A percentile compares a stretch with the other conserved stretches of the same genome.
Evolutionary conservation across 2,888 invertebrate species (phyloP).

Genomic region (Trilocha varians): DNA sequence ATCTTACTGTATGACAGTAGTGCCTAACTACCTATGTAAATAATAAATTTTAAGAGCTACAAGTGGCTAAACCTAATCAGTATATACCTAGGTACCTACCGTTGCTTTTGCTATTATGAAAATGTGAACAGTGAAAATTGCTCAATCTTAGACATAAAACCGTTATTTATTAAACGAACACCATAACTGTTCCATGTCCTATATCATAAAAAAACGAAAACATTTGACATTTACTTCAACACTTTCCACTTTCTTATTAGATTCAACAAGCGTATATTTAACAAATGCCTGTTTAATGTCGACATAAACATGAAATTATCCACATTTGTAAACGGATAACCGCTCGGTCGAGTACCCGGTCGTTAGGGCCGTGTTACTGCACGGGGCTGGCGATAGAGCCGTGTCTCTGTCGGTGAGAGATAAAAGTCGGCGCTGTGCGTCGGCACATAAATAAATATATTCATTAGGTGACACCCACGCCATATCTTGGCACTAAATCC

Average conservation of each 20-base stretch:
- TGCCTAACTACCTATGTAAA: no score
- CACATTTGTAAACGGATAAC: constrained; percentile 9
- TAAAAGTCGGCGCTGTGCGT: constrained; percentile 46
- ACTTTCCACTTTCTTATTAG: constrained; percentile 17
- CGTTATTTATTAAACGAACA: no score
- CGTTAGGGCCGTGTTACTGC: constrained; percentile 15
- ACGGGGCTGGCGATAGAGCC: constrained; percentile 28
- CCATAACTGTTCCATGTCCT: no score
- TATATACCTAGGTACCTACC: no score
- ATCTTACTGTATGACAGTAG: no score
- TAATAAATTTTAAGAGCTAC: no score
- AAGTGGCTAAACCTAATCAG: no score
- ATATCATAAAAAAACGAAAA: constrained; percentile 8
- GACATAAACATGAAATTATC: constrained; percentile 6
- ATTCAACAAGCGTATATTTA: constrained; percentile 8
- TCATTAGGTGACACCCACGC: constrained; percentile 72
- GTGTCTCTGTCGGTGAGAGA: constrained; percentile 46
- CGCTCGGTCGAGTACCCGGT: constrained; percentile 8
- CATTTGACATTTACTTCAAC: background rate
- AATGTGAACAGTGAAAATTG: no score
- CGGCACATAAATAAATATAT: constrained; percentile 68
- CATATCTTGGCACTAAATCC: constrained; percentile 67
- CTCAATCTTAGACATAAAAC: no score
- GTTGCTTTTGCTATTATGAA: no score
- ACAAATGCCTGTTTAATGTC: background rate